Evolutionary conservation across 2,113 vertebrate species (phyloP).

Genomic region (Podiceps cristatus): DNA sequence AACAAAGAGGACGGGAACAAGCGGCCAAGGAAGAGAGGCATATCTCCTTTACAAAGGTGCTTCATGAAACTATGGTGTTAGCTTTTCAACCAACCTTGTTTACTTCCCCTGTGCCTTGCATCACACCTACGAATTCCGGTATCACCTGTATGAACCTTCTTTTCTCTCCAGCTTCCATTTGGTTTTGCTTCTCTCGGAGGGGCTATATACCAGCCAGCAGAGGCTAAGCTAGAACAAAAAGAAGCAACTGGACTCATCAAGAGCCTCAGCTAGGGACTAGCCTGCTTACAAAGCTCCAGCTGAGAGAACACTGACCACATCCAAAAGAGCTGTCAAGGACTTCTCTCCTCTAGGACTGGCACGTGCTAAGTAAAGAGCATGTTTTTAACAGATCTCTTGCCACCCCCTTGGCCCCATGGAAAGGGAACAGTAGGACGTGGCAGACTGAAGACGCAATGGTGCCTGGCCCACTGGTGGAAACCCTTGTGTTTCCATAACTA

Average conservation of each 20-base stretch:
- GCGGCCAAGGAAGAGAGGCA: background rate
- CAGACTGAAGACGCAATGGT: background rate
- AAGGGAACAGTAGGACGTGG: background rate
- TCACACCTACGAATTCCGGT: background rate
- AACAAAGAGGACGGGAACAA: background rate
- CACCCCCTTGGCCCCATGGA: background rate
- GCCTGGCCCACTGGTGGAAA: background rate
- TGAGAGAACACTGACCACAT: background rate
- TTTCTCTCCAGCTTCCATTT: background rate
- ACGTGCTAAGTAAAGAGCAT: background rate
- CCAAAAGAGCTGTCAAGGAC: background rate
- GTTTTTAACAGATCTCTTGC: background rate
- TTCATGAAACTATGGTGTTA: background rate
- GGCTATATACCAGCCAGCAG: background rate
- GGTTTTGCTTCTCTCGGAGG: background rate
- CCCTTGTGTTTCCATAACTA: background rate
- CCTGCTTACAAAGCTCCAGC: background rate
- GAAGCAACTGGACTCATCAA: background rate
- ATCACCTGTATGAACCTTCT: background rate
- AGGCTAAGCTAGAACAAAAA: background rate
- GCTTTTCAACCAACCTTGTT: background rate
- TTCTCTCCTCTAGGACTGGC: background rate
- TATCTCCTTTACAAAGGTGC: background rate
- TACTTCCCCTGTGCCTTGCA: background rate
- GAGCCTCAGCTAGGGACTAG: background rate